Evolutionary conservation across 2,888 invertebrate species (phyloP).

Genomic region (Pandemis heparana): DNA sequence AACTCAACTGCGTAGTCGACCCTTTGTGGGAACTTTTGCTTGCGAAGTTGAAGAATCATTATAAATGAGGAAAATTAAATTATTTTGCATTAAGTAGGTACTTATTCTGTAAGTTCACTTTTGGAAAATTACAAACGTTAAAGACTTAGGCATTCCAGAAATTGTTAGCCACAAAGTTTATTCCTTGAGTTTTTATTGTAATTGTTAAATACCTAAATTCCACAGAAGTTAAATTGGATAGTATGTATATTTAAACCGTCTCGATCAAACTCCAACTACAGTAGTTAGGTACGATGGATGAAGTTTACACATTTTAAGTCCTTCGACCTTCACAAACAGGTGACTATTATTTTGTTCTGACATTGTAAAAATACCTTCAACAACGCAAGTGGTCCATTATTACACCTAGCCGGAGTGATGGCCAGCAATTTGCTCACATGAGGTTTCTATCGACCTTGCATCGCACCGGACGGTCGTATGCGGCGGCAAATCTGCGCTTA

Average conservation of each 20-base stretch:
- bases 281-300: not conserved
- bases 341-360: not conserved
- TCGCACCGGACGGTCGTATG: slow-evolving; percentile 46
- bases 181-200: not conserved
- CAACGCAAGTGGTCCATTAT: slow-evolving; percentile 17
- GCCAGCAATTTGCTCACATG: slow-evolving; percentile 55
- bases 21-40: slow-evolving; percentile 1
- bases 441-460: slow-evolving; percentile 69
- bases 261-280: no score
- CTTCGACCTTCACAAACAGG: not conserved
- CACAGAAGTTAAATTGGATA: not conserved
- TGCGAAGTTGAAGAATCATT: slow-evolving; percentile 3
- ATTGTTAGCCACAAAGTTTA: not conserved
- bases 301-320: not conserved
- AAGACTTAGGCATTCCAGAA: not conserved
- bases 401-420: slow-evolving; percentile 24
- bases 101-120: slow-evolving; percentile 7
- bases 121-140: slow-evolving; percentile 4
- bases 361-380: slow-evolving; percentile 14
- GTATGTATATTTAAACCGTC: not conserved
- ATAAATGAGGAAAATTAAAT: slow-evolving; percentile 26
- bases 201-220: not conserved
- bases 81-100: slow-evolving; percentile 4
- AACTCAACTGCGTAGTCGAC: slow-evolving; percentile 2
- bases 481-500: slow-evolving; percentile 60